Evolutionary conservation across 2,888 invertebrate species (phyloP), one percentile per base, ranked within the genome.

Genomic region (Philonicus albiceps): DNA sequence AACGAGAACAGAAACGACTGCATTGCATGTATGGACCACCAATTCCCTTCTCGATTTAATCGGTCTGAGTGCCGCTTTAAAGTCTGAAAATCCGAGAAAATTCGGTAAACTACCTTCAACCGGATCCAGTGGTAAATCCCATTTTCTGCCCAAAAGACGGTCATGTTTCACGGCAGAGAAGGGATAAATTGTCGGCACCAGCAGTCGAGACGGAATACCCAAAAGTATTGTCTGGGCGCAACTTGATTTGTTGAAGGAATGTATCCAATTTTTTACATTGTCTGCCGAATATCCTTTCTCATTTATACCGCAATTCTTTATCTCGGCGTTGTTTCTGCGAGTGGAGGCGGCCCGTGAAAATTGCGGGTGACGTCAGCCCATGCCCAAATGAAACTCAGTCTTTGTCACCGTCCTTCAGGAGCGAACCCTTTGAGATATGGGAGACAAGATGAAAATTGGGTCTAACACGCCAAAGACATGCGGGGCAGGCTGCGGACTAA

Each of bases 191-290:
- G 81, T 81, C 34, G 81, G 55, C 81, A 81, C 55, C 81, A 81
- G 81, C n/a, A 81, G 81, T 81, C 55, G 81, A 55, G 81, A 81
- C 81, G 55, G 81, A 81, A 81, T 81, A 81, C 81, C 81, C 81
- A 55, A 81, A 81, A 81, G 81, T 81, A 81, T 81, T 81, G 81
- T 81, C 81, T 81, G 81, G 81, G 81, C 81, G 53, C 81, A 55
- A 81, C 81, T 81, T 81, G 81, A 81, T 81, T 81, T 81, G 81
- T 64, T 64, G 81, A 81, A 81, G 81, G 81, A 81, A 81, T 81
- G 81, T 81, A 81, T 64, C 81, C 81, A 81, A 81, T 81, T 81
- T 81, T 81, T 81, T 55, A 55, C 81, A 55, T 31, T 81, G 81
- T 81, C 81, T 81, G n/a, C 81, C 81, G 64, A 55, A 64, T 81